Conservation (phyloP, 2,888 invertebrate genomes). For the Mythimna impura region DNA sequence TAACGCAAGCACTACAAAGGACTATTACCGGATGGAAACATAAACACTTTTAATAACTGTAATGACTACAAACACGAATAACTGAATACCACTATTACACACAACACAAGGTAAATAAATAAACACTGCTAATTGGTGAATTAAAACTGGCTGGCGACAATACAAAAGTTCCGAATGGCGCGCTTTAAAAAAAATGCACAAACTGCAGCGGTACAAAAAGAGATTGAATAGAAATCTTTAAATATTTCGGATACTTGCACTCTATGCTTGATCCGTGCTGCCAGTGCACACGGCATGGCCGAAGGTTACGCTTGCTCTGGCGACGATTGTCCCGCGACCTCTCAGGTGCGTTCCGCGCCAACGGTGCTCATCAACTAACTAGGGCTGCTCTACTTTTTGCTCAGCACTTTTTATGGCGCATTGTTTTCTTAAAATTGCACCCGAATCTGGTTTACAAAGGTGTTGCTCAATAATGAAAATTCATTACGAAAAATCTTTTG, state of each 20-base stretch:
- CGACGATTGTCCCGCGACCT: constrained; percentile 66
- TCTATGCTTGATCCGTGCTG: constrained; percentile 80
- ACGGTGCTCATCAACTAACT: constrained; percentile 81
- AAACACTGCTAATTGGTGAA: constrained; percentile 25
- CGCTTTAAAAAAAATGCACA: constrained; percentile 25
- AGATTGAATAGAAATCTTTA: constrained; percentile 19
- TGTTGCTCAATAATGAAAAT: constrained; percentile 76
- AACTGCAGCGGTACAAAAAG: not conserved
- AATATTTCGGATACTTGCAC: constrained; percentile 83
- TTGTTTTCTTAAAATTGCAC: constrained; percentile 78
- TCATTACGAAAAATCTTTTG: constrained; percentile 77
- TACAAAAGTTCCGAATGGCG: constrained; percentile 8
- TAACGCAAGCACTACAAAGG: constrained; percentile 19
- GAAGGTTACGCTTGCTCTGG: constrained; percentile 76
- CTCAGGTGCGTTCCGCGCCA: constrained; percentile 81
- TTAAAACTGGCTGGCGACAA: constrained; percentile 11
- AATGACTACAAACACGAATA: constrained; percentile 32
- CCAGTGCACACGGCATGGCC: constrained; percentile 86
- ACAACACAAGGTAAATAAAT: constrained; percentile 28
- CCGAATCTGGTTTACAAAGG: constrained; percentile 54
- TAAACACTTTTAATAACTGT: constrained; percentile 41
- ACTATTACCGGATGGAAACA: constrained; percentile 34
- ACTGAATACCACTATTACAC: constrained; percentile 43
- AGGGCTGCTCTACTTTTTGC: constrained; percentile 84
- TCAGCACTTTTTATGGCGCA: constrained; percentile 82